Evolutionary conservation across 1,140 invertebrate genomes (phyloP).

Genomic region (Calliphora vicina): DNA sequence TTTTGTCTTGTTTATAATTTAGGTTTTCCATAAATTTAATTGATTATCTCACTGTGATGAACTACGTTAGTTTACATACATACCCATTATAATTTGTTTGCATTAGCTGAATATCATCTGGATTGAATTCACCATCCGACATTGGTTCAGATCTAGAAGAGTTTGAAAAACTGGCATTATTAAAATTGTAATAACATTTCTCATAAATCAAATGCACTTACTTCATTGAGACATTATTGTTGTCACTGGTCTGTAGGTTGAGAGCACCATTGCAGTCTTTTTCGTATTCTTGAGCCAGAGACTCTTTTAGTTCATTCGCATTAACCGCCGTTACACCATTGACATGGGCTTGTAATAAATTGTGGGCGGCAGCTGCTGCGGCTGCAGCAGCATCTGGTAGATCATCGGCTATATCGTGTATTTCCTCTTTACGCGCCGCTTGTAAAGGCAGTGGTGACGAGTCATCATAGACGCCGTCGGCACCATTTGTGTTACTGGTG

Average conservation of each 20-base stretch:
- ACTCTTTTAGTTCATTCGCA: constrained; percentile 35
- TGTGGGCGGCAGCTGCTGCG: constrained; percentile 5
- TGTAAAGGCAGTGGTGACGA: background rate
- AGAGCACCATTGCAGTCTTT: constrained; percentile 58
- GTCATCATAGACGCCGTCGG: background rate
- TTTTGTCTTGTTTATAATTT: no score
- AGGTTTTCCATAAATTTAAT: no score
- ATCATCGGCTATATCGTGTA: background rate
- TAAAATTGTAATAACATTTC: background rate
- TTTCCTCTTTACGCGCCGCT: background rate
- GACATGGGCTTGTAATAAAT: background rate
- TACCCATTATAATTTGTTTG: constrained; percentile 61
- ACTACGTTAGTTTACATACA: constrained; percentile 31
- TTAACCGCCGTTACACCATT: background rate
- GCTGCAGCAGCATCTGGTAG: background rate
- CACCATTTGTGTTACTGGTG: constrained; percentile 44
- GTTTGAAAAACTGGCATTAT: background rate
- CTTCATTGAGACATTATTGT: constrained; percentile 61
- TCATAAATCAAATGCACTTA: constrained; percentile 42
- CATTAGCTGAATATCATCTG: constrained; percentile 60
- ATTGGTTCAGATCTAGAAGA: constrained; percentile 55
- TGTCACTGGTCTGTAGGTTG: constrained; percentile 54
- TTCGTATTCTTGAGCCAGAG: constrained; percentile 41
- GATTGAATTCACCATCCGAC: constrained; percentile 60
- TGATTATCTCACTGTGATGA: no score